A percentile compares a stretch with the other conserved stretches of the same genome.
These are phyloP conservation scores for Meda fulgida DNA, from an alignment of 2,797 vertebrate species.

Conservation along the genomic window DNA sequence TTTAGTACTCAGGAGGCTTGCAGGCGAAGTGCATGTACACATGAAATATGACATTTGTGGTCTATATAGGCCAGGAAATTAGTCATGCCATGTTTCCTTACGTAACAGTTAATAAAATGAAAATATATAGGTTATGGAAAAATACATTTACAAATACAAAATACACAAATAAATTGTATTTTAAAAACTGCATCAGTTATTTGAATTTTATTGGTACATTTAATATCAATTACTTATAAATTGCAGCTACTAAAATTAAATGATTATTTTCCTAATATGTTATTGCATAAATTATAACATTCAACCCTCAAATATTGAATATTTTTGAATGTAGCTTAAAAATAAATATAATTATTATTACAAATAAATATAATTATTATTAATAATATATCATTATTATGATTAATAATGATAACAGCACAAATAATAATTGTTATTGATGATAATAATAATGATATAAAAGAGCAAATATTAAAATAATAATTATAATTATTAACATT, in stretches of 20 bases:
- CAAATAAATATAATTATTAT: background rate
- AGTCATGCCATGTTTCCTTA: background rate
- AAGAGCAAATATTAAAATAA: background rate
- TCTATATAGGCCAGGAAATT: background rate
- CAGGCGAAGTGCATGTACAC: background rate
- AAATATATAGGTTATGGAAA: background rate
- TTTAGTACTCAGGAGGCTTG: slow-evolving; percentile 39
- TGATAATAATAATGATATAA: background rate
- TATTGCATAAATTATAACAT: background rate
- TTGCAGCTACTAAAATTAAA: background rate
- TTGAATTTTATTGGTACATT: background rate
- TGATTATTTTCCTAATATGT: background rate
- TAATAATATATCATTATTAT: background rate
- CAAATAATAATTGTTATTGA: background rate
- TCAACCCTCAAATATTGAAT: background rate
- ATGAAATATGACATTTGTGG: slow-evolving; percentile 20
- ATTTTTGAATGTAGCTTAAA: background rate
- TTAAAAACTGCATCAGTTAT: background rate
- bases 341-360: too few relatives aligned
- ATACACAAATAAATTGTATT: too few relatives aligned
- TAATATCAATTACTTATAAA: background rate
- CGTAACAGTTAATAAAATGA: background rate
- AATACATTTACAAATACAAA: background rate
- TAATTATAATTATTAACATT: background rate
- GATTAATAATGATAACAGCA: background rate